These are phyloP conservation scores for Phoeniculus purpureus DNA, from an alignment of 2,797 vertebrate genomes.

Conservation along the genomic window DNA sequence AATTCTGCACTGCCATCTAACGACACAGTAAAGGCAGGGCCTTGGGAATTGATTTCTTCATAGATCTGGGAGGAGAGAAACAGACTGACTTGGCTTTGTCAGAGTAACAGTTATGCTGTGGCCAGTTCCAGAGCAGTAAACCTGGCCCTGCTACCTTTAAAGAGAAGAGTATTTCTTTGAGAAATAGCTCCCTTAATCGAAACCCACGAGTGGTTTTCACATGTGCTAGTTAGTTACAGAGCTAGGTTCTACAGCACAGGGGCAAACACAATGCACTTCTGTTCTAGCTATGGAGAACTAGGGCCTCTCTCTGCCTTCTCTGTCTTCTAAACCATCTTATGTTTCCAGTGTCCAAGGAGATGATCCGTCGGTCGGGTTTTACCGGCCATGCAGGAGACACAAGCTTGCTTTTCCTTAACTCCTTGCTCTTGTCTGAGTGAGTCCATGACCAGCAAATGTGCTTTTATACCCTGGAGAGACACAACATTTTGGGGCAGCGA, in stretches of 20 bases:
- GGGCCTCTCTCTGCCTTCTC: not conserved
- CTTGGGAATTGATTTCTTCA: not conserved
- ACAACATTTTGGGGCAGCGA: not conserved
- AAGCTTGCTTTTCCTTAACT: not conserved
- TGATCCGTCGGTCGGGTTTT: not conserved
- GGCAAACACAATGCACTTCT: not conserved
- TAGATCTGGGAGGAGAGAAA: not conserved
- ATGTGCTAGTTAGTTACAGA: not conserved
- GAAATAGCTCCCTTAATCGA: not conserved
- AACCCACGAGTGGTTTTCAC: not conserved
- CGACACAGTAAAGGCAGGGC: not conserved
- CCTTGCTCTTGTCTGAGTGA: not conserved
- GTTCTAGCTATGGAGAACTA: not conserved
- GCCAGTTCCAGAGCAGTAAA: not conserved
- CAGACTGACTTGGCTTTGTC: not conserved
- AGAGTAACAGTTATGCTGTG: not conserved
- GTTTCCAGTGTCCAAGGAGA: not conserved
- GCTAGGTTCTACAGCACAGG: not conserved
- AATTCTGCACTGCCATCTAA: conserved; percentile 65
- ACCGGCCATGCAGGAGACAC: not conserved
- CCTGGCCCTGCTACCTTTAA: not conserved
- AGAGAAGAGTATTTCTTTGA: not conserved
- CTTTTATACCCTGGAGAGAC: not conserved
- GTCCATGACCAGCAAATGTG: not conserved
- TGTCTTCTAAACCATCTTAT: not conserved